A percentile compares a stretch with the other conserved stretches of the same genome.
These are phyloP conservation scores for Conus ventricosus DNA, from an alignment of 1,140 invertebrate genomes.

Conservation along the genomic window DNA sequence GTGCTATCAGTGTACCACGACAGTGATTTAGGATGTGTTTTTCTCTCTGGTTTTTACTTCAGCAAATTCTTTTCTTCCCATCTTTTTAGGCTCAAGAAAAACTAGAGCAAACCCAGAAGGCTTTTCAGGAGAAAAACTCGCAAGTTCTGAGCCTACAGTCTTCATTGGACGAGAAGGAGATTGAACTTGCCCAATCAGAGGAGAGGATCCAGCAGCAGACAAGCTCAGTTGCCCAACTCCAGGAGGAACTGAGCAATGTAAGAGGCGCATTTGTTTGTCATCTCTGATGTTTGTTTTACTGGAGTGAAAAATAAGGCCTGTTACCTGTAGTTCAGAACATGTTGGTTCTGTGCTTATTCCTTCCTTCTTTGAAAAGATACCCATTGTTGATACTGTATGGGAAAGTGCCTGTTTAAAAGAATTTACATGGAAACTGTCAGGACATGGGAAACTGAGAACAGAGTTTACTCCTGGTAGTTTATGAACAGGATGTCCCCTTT, in stretches of 20 bases:
- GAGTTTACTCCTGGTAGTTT: too few relatives aligned
- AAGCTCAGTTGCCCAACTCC: conserved; percentile 40
- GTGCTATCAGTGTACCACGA: too few relatives aligned
- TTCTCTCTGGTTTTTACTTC: too few relatives aligned
- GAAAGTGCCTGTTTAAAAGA: too few relatives aligned
- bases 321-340: background rate
- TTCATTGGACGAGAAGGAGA: conserved; percentile 51
- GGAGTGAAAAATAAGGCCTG: too few relatives aligned
- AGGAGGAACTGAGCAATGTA: conserved; percentile 44
- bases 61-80: background rate
- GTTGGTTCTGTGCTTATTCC: too few relatives aligned
- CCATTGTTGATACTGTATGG: too few relatives aligned
- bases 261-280: background rate
- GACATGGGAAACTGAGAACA: too few relatives aligned
- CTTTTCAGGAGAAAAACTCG: conserved; percentile 44
- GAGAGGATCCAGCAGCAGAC: conserved; percentile 43
- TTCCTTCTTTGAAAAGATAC: too few relatives aligned
- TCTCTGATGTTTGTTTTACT: background rate
- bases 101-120: conserved; percentile 42
- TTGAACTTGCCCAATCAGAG: conserved; percentile 38
- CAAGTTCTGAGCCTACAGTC: conserved; percentile 50
- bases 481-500: too few relatives aligned
- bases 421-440: too few relatives aligned
- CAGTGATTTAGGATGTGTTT: too few relatives aligned
- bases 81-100: conserved; percentile 40